A percentile compares a stretch with the other conserved stretches of the same genome.
Evolutionary conservation across 2,113 vertebrate species (phyloP).

Genomic region (Gopherus flavomarginatus): DNA sequence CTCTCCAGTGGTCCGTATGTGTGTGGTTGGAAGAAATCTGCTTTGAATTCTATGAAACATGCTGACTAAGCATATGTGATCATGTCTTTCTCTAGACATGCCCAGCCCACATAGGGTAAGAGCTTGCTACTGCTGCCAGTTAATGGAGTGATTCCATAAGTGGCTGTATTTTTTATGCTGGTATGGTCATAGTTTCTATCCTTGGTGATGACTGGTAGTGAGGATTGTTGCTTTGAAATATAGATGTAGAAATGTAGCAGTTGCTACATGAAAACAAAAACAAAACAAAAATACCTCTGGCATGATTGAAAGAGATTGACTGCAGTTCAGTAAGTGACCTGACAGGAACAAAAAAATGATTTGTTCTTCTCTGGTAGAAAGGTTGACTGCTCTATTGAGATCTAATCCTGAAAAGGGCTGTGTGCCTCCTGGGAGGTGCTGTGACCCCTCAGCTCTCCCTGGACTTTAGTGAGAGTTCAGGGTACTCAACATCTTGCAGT

Average conservation of each 20-base stretch:
- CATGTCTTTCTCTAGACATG: background rate
- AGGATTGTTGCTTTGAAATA: conserved; percentile 46
- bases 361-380: background rate
- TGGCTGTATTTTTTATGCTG: background rate
- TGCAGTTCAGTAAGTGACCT: fast-evolving
- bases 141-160: background rate
- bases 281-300: background rate
- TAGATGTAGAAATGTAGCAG: background rate
- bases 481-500: too few relatives aligned
- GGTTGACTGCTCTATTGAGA: background rate
- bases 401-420: fast-evolving
- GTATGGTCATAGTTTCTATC: background rate
- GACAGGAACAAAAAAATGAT: background rate
- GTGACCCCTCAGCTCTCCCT: fast-evolving
- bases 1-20: background rate
- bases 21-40: background rate
- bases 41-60: background rate
- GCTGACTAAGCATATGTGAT: background rate
- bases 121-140: background rate
- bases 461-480: background rate
- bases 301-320: background rate
- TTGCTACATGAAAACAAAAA: background rate
- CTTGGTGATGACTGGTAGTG: conserved; percentile 23
- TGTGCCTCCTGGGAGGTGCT: fast-evolving
- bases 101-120: background rate